Conservation (phyloP, 2,888 invertebrate species). For the Limnephilus auricula region DNA sequence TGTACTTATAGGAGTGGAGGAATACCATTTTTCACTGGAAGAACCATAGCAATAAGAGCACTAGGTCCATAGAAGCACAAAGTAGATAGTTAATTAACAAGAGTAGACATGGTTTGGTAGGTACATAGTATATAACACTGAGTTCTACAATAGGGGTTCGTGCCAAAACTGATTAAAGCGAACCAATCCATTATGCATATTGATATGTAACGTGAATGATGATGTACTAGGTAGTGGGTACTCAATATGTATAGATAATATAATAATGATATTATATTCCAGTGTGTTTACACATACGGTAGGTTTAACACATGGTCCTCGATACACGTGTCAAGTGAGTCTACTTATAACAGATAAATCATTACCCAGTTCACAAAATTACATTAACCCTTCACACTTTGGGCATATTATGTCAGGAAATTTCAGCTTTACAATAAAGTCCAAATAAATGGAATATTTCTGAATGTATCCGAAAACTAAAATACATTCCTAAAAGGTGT, state of each 20-base stretch:
- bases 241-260: neutral
- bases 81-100: neutral
- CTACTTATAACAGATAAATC: neutral
- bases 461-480: too few species aligned
- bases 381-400: too few species aligned
- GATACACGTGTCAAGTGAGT: neutral
- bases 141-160: neutral
- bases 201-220: neutral
- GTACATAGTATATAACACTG: neutral
- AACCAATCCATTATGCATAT: neutral
- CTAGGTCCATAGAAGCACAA: neutral
- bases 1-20: neutral
- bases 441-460: too few species aligned
- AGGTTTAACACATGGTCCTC: neutral
- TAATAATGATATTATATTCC: neutral
- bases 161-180: neutral
- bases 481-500: too few species aligned
- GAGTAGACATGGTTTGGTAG: neutral
- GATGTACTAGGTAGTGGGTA: neutral
- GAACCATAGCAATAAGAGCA: neutral
- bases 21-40: neutral
- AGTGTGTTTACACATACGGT: neutral
- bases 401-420: too few species aligned
- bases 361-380: neutral
- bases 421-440: too few species aligned